Evolutionary conservation across 2,797 vertebrate species (phyloP).

Genomic region (Alauda arvensis): DNA sequence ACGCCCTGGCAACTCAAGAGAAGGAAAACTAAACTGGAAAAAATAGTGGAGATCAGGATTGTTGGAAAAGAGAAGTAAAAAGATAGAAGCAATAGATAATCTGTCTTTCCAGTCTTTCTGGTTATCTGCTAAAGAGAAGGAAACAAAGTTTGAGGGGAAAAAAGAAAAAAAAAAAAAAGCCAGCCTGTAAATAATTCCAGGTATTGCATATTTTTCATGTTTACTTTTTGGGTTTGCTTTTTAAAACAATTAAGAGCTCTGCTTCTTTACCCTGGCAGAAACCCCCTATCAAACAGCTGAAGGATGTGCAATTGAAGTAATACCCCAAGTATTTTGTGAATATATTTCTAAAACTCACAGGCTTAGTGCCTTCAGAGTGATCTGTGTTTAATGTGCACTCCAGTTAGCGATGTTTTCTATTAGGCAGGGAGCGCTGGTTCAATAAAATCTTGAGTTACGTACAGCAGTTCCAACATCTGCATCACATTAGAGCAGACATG

Average conservation of each 20-base stretch:
- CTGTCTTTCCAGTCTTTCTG: background rate
- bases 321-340: conserved; percentile 47
- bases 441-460: conserved; percentile 67
- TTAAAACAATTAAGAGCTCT: background rate
- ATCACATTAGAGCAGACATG: conserved; percentile 74
- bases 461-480: conserved; percentile 75
- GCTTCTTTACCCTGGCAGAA: background rate
- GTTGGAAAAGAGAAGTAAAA: background rate
- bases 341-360: conserved; percentile 36
- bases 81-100: background rate
- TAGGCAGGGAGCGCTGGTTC: conserved; percentile 65
- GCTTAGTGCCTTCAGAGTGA: conserved; percentile 44
- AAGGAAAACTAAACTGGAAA: background rate
- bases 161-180: background rate
- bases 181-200: background rate
- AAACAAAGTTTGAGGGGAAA: background rate
- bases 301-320: conserved; percentile 44
- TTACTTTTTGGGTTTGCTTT: conserved; percentile 8
- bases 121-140: background rate
- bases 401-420: conserved; percentile 68
- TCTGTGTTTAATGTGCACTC: conserved; percentile 56
- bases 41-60: background rate
- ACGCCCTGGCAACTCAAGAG: background rate
- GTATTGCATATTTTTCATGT: background rate
- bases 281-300: conserved; percentile 1